Evolutionary conservation across 2,113 vertebrate species (phyloP), one percentile per base, ranked within the genome.

Genomic region (Tupaia tana): DNA sequence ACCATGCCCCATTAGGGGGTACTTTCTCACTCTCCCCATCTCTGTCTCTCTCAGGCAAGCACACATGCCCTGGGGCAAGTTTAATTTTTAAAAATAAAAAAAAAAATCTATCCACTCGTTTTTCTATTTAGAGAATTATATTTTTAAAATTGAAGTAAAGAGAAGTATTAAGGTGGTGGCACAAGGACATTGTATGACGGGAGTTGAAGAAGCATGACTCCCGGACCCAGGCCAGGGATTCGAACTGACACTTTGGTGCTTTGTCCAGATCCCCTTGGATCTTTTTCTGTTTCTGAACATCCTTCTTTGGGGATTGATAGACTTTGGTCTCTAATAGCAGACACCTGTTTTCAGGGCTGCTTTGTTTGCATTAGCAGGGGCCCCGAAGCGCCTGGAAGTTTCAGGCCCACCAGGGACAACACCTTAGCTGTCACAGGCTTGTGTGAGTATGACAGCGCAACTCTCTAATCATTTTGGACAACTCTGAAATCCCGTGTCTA

Each of bases 111-210:
- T 52, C 25, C 11, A 61, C 80, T 71, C 73, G 58, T 58, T 82
- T 82, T 96, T 70, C 58, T 73, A 22, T 20, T 88, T 63, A 84
- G 92, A 54, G 61, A 75, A 71, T 54, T 61, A 24, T 63, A 52
- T 77, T 93, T 91, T 43, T 43, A 43, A 91, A 78, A 73, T 52
- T 78, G 56, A 85, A 82, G 27, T 59, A 75, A 81, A 69, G 52
- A 90, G 31, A 77, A 84, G 82, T 11, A 34, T 59, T 54, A 83
- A 69, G 52, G 43, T 34, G 29, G 27, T 52, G 61, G 79, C 19
- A 31, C 59, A 58, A 74, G 29, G 63, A 12, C 78, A 59, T 10
- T 87, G 7, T 13, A 24, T 75, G 18, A 24, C 67, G 56, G 66
- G 0, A 34, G 43, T 70, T 58, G 64, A 25, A 63, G 54, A 67